Evolutionary conservation across 2,797 vertebrate species (phyloP).

Genomic region (Tragelaphus eurycerus): DNA sequence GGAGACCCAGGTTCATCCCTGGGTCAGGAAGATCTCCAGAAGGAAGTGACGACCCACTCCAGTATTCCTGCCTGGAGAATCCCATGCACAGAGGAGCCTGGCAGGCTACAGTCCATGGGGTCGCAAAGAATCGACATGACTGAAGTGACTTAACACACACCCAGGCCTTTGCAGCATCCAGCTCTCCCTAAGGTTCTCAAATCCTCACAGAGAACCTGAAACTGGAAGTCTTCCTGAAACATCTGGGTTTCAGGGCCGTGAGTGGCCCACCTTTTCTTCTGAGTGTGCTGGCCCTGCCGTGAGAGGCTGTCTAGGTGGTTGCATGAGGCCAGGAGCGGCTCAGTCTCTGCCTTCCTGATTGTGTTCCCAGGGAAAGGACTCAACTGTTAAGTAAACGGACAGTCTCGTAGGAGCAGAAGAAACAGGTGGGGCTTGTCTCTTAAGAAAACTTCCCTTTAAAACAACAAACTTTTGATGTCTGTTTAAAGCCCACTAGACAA

Average conservation of each 20-base stretch:
- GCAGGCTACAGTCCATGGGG: neutral
- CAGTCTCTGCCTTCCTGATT: neutral
- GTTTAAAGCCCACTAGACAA: neutral
- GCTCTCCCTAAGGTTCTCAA: neutral
- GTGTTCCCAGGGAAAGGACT: neutral
- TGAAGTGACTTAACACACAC: neutral
- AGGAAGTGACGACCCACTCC: neutral
- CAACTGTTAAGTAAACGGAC: neutral
- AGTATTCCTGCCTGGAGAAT: neutral
- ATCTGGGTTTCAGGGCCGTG: neutral
- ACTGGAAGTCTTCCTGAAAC: neutral
- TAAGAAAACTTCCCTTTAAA: neutral
- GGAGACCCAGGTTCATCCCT: neutral
- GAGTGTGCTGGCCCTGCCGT: neutral
- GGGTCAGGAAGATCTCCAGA: neutral
- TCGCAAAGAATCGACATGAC: neutral
- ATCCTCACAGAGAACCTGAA: neutral
- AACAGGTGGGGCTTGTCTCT: constrained; percentile 37
- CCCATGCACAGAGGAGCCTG: neutral
- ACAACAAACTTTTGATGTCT: neutral
- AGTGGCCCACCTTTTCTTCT: neutral
- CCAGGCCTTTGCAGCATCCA: too few relatives aligned
- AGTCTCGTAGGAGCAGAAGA: neutral
- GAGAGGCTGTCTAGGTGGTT: neutral
- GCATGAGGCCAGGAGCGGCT: neutral